phyloP scores from a whole-genome alignment of 2,797 vertebrate genomes.

The Typhlichthys subterraneus region DNA sequence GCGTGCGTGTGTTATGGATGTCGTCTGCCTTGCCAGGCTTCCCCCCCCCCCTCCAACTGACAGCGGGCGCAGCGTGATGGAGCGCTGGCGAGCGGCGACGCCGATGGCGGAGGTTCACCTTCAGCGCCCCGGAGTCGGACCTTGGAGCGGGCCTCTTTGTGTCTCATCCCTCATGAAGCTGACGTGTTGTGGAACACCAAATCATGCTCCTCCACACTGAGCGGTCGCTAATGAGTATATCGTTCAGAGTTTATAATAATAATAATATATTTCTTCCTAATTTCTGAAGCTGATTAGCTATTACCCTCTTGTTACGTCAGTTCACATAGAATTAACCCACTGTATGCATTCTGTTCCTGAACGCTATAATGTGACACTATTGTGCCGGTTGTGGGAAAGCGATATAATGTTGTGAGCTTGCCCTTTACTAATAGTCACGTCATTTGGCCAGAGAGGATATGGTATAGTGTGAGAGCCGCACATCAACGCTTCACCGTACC shows the following conservation, averaged over 20 bases:
- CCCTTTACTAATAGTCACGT: slow-evolving; percentile 35
- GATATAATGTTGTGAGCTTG: background rate
- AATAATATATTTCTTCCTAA: too few relatives aligned
- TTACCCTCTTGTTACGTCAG: too few relatives aligned
- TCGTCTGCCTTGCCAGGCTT: slow-evolving; percentile 54
- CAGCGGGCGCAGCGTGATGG: slow-evolving; percentile 58
- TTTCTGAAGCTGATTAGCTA: too few relatives aligned
- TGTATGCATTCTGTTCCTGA: too few relatives aligned
- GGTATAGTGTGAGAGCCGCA: too few relatives aligned
- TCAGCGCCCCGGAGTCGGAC: slow-evolving; percentile 42
- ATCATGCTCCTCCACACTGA: background rate
- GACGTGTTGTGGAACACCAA: background rate
- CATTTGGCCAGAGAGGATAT: slow-evolving; percentile 12
- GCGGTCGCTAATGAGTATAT: too few relatives aligned
- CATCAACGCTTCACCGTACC: too few relatives aligned
- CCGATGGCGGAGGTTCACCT: slow-evolving; percentile 61
- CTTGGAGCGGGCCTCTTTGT: slow-evolving; percentile 23
- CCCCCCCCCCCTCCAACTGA: slow-evolving; percentile 36
- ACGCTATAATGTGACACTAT: too few relatives aligned
- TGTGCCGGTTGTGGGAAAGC: too few relatives aligned
- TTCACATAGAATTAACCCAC: too few relatives aligned
- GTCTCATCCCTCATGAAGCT: background rate
- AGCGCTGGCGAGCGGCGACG: slow-evolving; percentile 36
- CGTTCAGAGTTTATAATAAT: too few relatives aligned
- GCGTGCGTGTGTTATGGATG: too few relatives aligned